Evolutionary conservation across 2,113 vertebrate species (phyloP).

Genomic region (Saccopteryx bilineata): DNA sequence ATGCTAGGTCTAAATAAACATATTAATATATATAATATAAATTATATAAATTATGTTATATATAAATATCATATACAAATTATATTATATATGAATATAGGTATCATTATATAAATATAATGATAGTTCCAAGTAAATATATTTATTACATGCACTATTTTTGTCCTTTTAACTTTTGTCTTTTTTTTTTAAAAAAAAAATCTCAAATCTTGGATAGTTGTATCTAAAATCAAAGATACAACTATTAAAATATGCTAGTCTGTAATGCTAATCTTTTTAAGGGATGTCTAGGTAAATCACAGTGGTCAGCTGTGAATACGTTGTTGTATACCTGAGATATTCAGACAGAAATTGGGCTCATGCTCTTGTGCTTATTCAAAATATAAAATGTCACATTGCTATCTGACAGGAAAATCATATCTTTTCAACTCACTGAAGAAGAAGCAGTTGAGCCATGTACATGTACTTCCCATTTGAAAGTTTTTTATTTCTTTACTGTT

Average conservation of each 20-base stretch:
- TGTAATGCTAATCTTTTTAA: neutral
- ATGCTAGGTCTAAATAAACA: neutral
- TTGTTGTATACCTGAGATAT: neutral
- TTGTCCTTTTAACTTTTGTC: neutral
- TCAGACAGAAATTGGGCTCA: conserved; percentile 55
- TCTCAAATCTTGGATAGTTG: neutral
- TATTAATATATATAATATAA: no score
- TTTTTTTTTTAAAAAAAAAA: neutral
- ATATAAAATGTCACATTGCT: conserved; percentile 54
- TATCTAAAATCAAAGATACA: neutral
- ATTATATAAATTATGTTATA: no score
- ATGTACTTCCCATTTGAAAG: conserved; percentile 77
- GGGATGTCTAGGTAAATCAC: neutral
- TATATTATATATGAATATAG: no score
- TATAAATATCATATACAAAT: no score
- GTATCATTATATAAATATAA: no score
- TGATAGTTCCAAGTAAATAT: neutral
- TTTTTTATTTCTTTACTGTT: conserved; percentile 69
- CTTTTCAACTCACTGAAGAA: conserved; percentile 73
- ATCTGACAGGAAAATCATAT: conserved; percentile 79
- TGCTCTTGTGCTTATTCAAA: conserved; percentile 61
- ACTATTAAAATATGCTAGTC: neutral
- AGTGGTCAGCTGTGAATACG: neutral
- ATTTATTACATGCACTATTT: neutral
- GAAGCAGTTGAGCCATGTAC: conserved; percentile 67